Conservation (phyloP, 92 coral and sea anemone species). For the Montipora capitata region DNA sequence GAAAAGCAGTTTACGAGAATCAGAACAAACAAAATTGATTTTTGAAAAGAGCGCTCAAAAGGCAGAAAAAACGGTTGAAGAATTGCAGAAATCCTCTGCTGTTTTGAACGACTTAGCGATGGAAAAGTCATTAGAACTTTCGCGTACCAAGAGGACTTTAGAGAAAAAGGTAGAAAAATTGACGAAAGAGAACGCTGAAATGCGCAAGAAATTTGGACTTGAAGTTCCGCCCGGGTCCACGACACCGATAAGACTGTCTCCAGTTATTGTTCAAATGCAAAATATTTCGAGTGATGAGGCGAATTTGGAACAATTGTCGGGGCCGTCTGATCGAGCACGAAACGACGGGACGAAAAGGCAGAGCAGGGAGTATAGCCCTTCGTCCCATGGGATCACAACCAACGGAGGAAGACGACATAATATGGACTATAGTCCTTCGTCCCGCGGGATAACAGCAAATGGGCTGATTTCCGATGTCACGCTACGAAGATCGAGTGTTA, state of each 20-base stretch:
- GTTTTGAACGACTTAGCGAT: conserved; percentile 92
- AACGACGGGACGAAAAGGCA: conserved; percentile 8
- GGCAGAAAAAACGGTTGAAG: conserved; percentile 72
- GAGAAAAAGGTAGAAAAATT: conserved; percentile 95
- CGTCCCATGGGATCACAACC: neutral
- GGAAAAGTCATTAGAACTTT: conserved; percentile 96
- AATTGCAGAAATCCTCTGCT: conserved; percentile 83
- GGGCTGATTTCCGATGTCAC: conserved; percentile 8
- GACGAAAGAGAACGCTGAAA: conserved; percentile 86
- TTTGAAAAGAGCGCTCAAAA: conserved; percentile 73
- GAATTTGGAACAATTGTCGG: conserved; percentile 30
- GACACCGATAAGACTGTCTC: conserved; percentile 70
- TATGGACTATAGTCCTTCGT: too few species aligned
- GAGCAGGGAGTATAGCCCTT: conserved; percentile 10
- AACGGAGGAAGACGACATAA: too few species aligned
- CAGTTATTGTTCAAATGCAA: conserved; percentile 54
- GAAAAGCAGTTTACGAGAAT: conserved; percentile 63
- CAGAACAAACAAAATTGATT: conserved; percentile 58
- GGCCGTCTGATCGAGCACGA: conserved; percentile 2
- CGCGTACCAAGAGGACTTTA: conserved; percentile 84
- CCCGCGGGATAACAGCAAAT: neutral
- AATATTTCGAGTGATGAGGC: conserved; percentile 49
- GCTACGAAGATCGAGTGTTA: conserved; percentile 11
- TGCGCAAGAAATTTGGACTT: conserved; percentile 80
- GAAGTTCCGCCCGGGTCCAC: conserved; percentile 49